Conservation (phyloP, 2,797 vertebrate genomes). For the Typhlichthys eigenmanni region DNA sequence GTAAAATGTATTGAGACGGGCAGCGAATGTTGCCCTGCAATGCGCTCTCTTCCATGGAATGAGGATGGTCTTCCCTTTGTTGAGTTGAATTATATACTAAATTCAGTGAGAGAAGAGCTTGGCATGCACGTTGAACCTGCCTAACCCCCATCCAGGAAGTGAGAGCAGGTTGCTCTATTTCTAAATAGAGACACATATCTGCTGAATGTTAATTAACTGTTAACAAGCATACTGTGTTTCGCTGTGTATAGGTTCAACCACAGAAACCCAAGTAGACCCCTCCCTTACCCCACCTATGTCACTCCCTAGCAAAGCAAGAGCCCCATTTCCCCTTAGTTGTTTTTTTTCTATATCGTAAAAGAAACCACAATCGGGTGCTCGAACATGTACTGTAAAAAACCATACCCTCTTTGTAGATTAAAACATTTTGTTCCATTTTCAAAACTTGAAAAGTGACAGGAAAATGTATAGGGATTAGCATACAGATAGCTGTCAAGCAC, state of each 20-base stretch:
- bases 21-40: neutral
- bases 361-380: constrained; percentile 15
- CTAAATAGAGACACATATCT: neutral
- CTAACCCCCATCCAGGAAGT: constrained; percentile 10
- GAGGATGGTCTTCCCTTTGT: constrained; percentile 45
- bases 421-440: neutral
- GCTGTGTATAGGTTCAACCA: constrained; percentile 2
- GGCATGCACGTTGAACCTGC: neutral
- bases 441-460: constrained; percentile 3
- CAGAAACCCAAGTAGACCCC: constrained; percentile 33
- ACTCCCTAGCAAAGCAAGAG: constrained; percentile 4
- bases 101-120: neutral
- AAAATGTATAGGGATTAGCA: no score
- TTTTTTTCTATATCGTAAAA: neutral
- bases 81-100: constrained; percentile 18
- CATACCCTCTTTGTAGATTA: neutral
- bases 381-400: neutral
- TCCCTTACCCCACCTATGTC: constrained; percentile 25
- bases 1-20: no score
- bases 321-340: constrained; percentile 36
- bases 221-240: neutral
- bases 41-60: neutral
- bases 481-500: neutral
- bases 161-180: constrained; percentile 14
- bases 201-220: neutral